phyloP scores from a whole-genome alignment of 2,113 vertebrate genomes.

The Sus scrofa region T2T-Sscrofa CM000820.6:70639001-70639500 shows the following conservation, averaged over 20 bases:
- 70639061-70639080: no score
- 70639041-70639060: no score
- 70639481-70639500: conserved; percentile 58
- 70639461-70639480: conserved; percentile 56
- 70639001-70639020: no score
- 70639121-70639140: no score
- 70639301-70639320: conserved; percentile 28
- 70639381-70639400: neutral
- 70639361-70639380: conserved; percentile 47
- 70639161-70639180: neutral
- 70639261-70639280: neutral
- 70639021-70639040: no score
- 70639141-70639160: conserved; percentile 46
- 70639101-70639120: no score
- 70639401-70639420: conserved; percentile 29
- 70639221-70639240: neutral
- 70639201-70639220: neutral
- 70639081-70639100: no score
- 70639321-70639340: conserved; percentile 48
- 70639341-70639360: conserved; percentile 39
- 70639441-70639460: conserved; percentile 33
- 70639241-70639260: conserved; percentile 15
- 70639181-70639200: neutral
- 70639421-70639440: conserved; percentile 47
- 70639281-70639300: conserved; percentile 17